Percentiles rank a stretch among this genome's conserved stretches.
phyloP scores from a whole-genome alignment of 1,140 invertebrate species.

The Protaetia brevitarsis region DNA sequence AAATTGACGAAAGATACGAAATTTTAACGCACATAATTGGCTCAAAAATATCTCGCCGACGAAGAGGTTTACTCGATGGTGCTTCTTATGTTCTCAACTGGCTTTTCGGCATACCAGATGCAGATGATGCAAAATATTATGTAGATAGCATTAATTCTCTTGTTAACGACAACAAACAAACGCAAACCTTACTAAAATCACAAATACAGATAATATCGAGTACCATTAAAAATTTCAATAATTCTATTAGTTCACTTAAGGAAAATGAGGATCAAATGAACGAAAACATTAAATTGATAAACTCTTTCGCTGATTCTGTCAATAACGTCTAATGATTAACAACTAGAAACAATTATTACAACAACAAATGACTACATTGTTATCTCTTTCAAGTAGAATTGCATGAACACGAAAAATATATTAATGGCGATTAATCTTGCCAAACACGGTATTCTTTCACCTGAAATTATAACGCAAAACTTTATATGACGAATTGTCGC shows the following conservation, averaged over 20 bases:
- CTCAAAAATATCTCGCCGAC: constrained; percentile 24
- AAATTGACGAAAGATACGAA: neutral
- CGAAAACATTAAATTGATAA: constrained; percentile 3
- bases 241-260: constrained; percentile 16
- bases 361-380: constrained; percentile 9
- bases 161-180: constrained; percentile 27
- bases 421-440: constrained; percentile 3
- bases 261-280: neutral
- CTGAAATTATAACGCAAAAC: neutral
- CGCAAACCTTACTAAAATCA: constrained; percentile 30
- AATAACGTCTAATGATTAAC: neutral
- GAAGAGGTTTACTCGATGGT: no score
- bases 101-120: constrained; percentile 42
- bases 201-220: constrained; percentile 30
- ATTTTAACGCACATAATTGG: neutral
- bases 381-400: neutral
- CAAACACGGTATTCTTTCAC: neutral
- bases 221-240: constrained; percentile 31
- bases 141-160: constrained; percentile 33
- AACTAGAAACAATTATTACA: neutral
- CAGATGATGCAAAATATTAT: constrained; percentile 39
- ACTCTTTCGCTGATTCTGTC: neutral
- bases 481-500: neutral
- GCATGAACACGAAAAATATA: neutral
- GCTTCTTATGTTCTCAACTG: constrained; percentile 41